A percentile compares a stretch with the other conserved stretches of the same genome.
These are phyloP conservation scores for Nebria salina DNA, from an alignment of 2,888 invertebrate genomes.

Conservation along the genomic window DNA sequence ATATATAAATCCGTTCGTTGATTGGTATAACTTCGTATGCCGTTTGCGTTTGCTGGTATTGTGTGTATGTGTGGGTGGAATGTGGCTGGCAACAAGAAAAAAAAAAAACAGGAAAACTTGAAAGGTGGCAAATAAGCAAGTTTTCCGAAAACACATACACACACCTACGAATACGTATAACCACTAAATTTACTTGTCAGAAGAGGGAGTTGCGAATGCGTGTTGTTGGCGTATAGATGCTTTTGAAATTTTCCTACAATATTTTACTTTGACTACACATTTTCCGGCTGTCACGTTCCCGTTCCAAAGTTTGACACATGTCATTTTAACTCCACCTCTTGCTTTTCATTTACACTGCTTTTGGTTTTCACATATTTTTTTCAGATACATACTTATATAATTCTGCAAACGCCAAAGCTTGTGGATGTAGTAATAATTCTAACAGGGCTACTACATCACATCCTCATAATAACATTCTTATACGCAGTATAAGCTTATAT, in stretches of 20 bases:
- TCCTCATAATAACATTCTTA: too few species aligned
- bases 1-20: conserved; percentile 39
- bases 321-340: conserved; percentile 52
- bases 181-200: conserved; percentile 55
- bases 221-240: conserved; percentile 53
- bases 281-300: conserved; percentile 57
- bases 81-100: conserved; percentile 4
- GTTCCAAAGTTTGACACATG: conserved; percentile 55
- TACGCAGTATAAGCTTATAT: too few species aligned
- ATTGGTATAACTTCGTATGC: conserved; percentile 35
- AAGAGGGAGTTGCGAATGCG: conserved; percentile 57
- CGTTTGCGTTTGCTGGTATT: neutral
- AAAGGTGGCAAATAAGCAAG: conserved; percentile 61
- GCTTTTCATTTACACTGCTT: conserved; percentile 40
- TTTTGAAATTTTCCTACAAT: conserved; percentile 59
- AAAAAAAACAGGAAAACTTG: conserved; percentile 49
- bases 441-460: too few species aligned
- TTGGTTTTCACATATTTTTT: neutral
- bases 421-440: too few species aligned
- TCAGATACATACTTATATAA: neutral
- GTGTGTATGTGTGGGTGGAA: neutral
- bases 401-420: neutral
- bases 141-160: conserved; percentile 55
- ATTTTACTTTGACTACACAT: conserved; percentile 59
- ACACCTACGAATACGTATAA: conserved; percentile 28